Evolutionary conservation across 2,888 invertebrate genomes (phyloP), one percentile per base, ranked within the genome.

Genomic region (Lycaena phlaeas): DNA sequence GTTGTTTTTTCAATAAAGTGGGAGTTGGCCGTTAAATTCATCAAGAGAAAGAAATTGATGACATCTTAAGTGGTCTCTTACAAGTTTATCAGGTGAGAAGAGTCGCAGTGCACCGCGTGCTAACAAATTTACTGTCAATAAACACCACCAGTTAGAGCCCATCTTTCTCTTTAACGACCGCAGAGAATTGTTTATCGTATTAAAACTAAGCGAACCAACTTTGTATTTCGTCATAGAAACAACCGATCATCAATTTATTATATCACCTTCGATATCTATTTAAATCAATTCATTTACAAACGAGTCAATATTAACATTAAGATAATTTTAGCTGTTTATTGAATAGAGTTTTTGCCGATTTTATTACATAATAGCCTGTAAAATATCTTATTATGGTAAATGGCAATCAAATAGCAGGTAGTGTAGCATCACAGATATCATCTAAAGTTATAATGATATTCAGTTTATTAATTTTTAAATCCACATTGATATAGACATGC

Each of bases 161-260:
- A 84, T 85, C 78, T 81, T 74, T 85, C 84, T 79, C 82, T 59
- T 84, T 85, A 85, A 85, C 77, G 82, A 76, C 50, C 73, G 51
- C 51, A 53, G 56, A 50, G 73, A 68, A 82, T 75, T 78, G 77
- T 82, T 84, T 79, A 82, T 78, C 68, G 76, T 73, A 62, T 71
- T 75, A 81, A 78, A 69, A 77, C 68, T 53, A 53, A 73, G 61
- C 62, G 64, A n/a, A n/a, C 61, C 65, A 66, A 67, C 15, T 31
- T 26, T 25, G 36, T 22, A 9, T 7, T 25, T 34, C 9, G 26
- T 27, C 9, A 28, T 26, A 27, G 10, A 38, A 15, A 27, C 9
- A 22, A 5, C 25, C n/a, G n/a, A n/a, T n/a, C 18, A 18, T 18
- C 18, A 18, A 5, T 5, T 18, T 18, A 5, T 18, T 22, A 22